Evolutionary conservation across 2,113 vertebrate species (phyloP).

Genomic region (Psilopogon haemacephalus): DNA sequence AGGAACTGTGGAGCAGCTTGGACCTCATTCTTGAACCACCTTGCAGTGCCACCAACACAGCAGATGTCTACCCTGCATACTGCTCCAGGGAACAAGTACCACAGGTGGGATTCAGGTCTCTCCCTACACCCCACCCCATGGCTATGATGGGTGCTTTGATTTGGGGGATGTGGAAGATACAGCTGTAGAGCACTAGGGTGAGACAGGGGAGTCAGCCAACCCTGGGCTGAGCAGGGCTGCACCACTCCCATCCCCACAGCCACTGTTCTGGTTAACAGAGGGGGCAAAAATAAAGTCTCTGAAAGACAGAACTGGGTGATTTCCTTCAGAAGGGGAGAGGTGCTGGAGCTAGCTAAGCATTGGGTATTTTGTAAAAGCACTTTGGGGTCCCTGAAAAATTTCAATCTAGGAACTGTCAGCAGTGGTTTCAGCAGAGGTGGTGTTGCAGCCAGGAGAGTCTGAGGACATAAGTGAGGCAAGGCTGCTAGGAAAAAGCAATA

Average conservation of each 20-base stretch:
- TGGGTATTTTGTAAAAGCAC: background rate
- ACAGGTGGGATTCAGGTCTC: background rate
- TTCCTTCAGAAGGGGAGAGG: background rate
- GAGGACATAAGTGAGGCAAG: background rate
- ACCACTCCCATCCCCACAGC: background rate
- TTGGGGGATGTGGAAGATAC: background rate
- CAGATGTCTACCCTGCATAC: fast-evolving
- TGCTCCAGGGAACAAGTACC: background rate
- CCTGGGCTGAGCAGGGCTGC: background rate
- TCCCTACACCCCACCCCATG: fast-evolving
- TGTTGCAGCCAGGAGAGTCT: background rate
- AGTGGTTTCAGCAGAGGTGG: background rate
- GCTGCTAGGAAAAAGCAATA: background rate
- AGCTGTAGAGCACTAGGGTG: background rate
- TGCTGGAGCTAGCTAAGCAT: background rate
- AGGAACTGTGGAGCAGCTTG: background rate
- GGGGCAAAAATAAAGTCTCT: background rate
- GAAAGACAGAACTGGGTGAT: background rate
- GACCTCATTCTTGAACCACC: background rate
- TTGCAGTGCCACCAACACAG: background rate
- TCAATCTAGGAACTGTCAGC: background rate
- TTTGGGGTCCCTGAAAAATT: background rate
- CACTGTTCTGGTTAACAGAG: background rate
- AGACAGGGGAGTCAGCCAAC: background rate
- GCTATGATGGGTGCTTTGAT: background rate